A percentile compares a stretch with the other conserved stretches of the same genome.
These are phyloP conservation scores for Pterocles gutturalis DNA, from an alignment of 2,113 vertebrate species.

Conservation along the genomic window DNA sequence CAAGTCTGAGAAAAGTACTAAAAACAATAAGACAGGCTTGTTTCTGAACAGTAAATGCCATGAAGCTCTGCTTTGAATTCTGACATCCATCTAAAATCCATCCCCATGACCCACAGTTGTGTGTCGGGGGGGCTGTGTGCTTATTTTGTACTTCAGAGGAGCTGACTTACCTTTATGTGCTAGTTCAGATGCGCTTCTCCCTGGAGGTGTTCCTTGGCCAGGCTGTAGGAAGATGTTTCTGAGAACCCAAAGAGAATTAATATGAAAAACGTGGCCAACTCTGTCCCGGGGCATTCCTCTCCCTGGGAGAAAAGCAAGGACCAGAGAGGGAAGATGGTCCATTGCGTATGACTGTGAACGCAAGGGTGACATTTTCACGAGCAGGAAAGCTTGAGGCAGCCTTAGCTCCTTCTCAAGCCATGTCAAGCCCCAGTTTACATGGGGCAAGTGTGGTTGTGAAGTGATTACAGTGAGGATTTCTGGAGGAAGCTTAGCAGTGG, in stretches of 20 bases:
- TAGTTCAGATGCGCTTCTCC: not conserved
- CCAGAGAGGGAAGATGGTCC: not conserved
- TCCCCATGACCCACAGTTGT: not conserved
- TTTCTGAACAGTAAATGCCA: constrained; percentile 6
- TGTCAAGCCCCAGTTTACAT: not conserved
- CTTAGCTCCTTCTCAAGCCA: not conserved
- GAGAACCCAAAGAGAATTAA: not conserved
- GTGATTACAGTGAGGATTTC: not conserved
- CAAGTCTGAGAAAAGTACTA: constrained; percentile 14
- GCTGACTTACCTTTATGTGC: not conserved
- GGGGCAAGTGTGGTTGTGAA: not conserved
- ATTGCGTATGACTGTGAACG: not conserved
- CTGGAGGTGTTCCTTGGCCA: not conserved
- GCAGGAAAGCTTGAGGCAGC: not conserved
- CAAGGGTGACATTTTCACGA: not conserved
- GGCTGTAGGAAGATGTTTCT: not conserved
- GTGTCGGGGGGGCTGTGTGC: not conserved
- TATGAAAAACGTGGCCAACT: not conserved
- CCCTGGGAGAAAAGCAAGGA: not conserved
- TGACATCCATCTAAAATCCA: not conserved
- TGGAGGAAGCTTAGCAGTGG: not conserved
- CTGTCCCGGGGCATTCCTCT: not conserved
- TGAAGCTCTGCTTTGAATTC: constrained; percentile 5
- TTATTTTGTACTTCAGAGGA: not conserved
- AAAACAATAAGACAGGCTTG: constrained; percentile 52